Conservation (phyloP, 2,888 invertebrate species). For the Frankliniella intonsa region DNA sequence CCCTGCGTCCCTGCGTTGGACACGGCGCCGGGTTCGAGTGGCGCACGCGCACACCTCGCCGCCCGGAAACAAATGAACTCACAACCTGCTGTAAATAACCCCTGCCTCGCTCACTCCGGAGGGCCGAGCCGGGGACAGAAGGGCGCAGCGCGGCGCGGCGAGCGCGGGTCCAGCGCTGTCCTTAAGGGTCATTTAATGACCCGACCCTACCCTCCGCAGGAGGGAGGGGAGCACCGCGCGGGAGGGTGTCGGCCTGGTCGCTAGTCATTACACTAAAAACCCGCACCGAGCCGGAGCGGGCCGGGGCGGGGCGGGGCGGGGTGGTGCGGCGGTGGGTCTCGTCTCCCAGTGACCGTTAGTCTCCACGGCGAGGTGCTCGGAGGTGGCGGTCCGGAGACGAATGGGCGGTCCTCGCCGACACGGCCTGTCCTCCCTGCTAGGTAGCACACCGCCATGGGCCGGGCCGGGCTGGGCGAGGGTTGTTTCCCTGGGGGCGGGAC, state of each 20-base stretch:
- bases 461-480: too few relatives aligned
- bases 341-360: constrained; percentile 7
- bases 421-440: not conserved
- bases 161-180: not conserved
- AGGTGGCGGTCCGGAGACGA: constrained; percentile 2
- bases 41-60: too few relatives aligned
- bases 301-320: not conserved
- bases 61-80: too few relatives aligned
- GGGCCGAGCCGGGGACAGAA: not conserved
- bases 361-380: not conserved
- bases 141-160: not conserved
- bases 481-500: too few relatives aligned
- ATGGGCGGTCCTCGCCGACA: not conserved
- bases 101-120: too few relatives aligned
- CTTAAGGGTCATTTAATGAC: constrained; percentile 22
- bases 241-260: not conserved
- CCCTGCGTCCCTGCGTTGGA: too few relatives aligned
- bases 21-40: too few relatives aligned
- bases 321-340: not conserved
- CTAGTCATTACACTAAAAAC: constrained; percentile 18
- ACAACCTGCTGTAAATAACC: too few relatives aligned
- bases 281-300: not conserved
- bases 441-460: not conserved
- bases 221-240: not conserved
- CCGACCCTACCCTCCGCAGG: too few relatives aligned